These are phyloP conservation scores for Drosophila subobscura DNA, from an alignment of 1,140 invertebrate species.

Conservation along the genomic window DNA sequence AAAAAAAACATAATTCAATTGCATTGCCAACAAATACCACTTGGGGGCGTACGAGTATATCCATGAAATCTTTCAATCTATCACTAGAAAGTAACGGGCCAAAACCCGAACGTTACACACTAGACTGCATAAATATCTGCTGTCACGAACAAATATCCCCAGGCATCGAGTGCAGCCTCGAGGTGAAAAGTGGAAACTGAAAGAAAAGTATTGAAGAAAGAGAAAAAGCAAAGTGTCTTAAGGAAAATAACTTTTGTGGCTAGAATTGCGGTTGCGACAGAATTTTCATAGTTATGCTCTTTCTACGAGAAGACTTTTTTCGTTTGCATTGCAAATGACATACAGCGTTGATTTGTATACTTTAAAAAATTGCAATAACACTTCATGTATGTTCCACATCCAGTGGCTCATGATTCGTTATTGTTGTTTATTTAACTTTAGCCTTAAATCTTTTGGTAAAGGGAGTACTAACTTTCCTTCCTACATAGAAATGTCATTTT, in stretches of 20 bases:
- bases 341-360: conserved; percentile 21
- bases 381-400: not conserved
- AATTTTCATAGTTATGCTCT: too few relatives aligned
- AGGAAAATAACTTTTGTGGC: conserved; percentile 1
- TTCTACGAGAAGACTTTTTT: too few relatives aligned
- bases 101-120: conserved; percentile 20
- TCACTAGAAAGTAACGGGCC: conserved; percentile 8
- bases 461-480: too few relatives aligned
- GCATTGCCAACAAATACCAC: conserved; percentile 16
- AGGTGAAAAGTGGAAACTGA: conserved; percentile 23
- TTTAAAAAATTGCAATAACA: conserved; percentile 31
- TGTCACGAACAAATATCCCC: conserved; percentile 43
- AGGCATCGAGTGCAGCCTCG: conserved; percentile 21
- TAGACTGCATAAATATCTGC: conserved; percentile 50
- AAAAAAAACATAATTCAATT: too few relatives aligned
- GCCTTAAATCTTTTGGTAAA: too few relatives aligned
- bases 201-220: conserved; percentile 1
- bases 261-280: not conserved
- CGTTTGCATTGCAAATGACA: too few relatives aligned
- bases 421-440: too few relatives aligned
- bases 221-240: not conserved
- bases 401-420: too few relatives aligned
- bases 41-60: conserved; percentile 4
- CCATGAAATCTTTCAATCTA: conserved; percentile 41
- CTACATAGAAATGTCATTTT: conserved; percentile 9